Evolutionary conservation across 1,140 invertebrate genomes (phyloP), one percentile per base, ranked within the genome.

Genomic region (Bombus waltoni): DNA sequence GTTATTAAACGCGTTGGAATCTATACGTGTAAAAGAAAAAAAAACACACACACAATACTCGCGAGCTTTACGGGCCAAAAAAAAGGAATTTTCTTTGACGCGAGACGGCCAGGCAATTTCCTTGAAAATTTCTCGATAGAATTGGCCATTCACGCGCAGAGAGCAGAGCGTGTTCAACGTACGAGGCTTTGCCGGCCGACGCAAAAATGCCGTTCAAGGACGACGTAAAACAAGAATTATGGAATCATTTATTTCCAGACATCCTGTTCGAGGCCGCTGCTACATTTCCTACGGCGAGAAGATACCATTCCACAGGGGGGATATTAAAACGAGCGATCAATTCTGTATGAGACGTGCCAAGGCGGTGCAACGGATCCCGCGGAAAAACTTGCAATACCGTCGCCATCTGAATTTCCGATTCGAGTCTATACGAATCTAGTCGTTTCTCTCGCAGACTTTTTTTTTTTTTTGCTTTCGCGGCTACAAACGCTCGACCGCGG

Each of bases 281-380:
- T 42, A 44, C 81, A 28, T 53, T 80, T 80, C 44, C 44, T 80
- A 70, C 80, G 25, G 38, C 38, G 53, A 32, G 22, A 35, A 44
- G 80, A 73, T 81, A 81, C 40, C n/a, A 40, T 82, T 59, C 53
- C 80, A n/a, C n/a, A 18, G 22, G 2, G 3, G 57, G 40, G 59
- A 74, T 81, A 81, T 81, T 74, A 81, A 81, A 81, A 74, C 47
- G 47, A 13, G 22, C 80, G 70, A 81, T 73, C 80, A 62, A 62
- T 74, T 73, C 53, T 68, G 38, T 44, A 65, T 25, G 57, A 40
- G 22, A 78, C 66, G 78, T 53, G 78, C 13, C 44, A 38, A 70
- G 78, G 66, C 32, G 35, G 65, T 53, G 65, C 65, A 15, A 70
- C 38, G 44, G 65, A 81, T 35, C 35, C 38, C 22, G 62, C 9